A percentile compares a stretch with the other conserved stretches of the same genome.
These are phyloP conservation scores for Liposcelis brunnea DNA, from an alignment of 2,888 invertebrate genomes.

Conservation along the genomic window DNA sequence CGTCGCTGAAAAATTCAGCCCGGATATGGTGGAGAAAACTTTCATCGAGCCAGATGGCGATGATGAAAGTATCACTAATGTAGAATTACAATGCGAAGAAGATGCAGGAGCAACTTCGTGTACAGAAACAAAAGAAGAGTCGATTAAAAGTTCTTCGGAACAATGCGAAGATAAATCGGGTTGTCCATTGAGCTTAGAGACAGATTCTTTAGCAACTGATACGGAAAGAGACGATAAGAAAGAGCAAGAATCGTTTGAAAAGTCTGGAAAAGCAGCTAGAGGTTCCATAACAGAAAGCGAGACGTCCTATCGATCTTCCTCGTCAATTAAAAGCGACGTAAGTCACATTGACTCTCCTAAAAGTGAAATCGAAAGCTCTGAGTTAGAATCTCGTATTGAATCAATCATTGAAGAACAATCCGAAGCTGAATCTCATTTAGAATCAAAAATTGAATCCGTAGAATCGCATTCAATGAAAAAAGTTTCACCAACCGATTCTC, in stretches of 20 bases:
- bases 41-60: too few relatives aligned
- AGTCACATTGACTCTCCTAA: constrained; percentile 12
- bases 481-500: not conserved
- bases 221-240: too few relatives aligned
- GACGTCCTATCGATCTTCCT: not conserved
- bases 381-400: constrained; percentile 10
- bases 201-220: too few relatives aligned
- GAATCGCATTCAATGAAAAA: too few relatives aligned
- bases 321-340: constrained; percentile 2
- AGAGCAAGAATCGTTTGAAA: not conserved
- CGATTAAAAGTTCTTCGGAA: too few relatives aligned
- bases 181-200: too few relatives aligned
- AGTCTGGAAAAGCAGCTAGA: not conserved
- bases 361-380: constrained; percentile 10
- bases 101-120: constrained; percentile 5
- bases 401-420: constrained; percentile 20
- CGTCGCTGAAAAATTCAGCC: too few relatives aligned
- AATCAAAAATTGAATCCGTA: constrained; percentile 21
- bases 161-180: too few relatives aligned
- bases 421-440: constrained; percentile 23
- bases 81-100: constrained; percentile 8
- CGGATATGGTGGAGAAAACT: too few relatives aligned
- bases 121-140: too few relatives aligned
- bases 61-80: not conserved
- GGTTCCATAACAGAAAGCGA: constrained; percentile 8